Percentiles rank a stretch among this genome's conserved stretches.
These are phyloP conservation scores for Parnassius orleans DNA, from an alignment of 2,888 invertebrate genomes.

Conservation along the genomic window DNA sequence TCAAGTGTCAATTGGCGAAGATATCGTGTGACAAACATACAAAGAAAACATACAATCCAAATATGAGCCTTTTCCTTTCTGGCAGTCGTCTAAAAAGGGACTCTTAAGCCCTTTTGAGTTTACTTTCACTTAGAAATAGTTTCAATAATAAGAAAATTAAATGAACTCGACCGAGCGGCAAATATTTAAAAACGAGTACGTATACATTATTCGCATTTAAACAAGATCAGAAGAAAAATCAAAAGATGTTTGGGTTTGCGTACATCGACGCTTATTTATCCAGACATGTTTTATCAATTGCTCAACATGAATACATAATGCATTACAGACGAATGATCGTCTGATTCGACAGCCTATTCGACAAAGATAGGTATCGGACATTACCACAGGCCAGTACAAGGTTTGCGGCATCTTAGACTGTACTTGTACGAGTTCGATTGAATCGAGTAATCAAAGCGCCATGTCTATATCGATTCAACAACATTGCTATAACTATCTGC, in stretches of 20 bases:
- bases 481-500: slow-evolving; percentile 67
- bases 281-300: slow-evolving; percentile 69
- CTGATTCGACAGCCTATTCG: slow-evolving; percentile 60
- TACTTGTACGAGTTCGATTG: slow-evolving; percentile 65
- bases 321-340: slow-evolving; percentile 62
- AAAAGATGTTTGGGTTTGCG: slow-evolving; percentile 27
- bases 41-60: too few relatives aligned
- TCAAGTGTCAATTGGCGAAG: too few relatives aligned
- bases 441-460: slow-evolving; percentile 77
- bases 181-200: not conserved
- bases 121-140: too few relatives aligned
- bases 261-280: slow-evolving; percentile 37
- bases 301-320: slow-evolving; percentile 70
- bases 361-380: slow-evolving; percentile 73
- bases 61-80: too few relatives aligned
- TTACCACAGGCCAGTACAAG: slow-evolving; percentile 64
- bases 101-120: too few relatives aligned
- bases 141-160: too few relatives aligned
- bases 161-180: not conserved
- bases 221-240: slow-evolving; percentile 14
- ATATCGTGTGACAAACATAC: too few relatives aligned
- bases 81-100: too few relatives aligned
- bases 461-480: slow-evolving; percentile 76
- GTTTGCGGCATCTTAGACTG: slow-evolving; percentile 49
- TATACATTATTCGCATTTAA: not conserved